These are phyloP conservation scores for Amblyjoppa proteus DNA, from an alignment of 2,888 invertebrate species.

Conservation along the genomic window DNA sequence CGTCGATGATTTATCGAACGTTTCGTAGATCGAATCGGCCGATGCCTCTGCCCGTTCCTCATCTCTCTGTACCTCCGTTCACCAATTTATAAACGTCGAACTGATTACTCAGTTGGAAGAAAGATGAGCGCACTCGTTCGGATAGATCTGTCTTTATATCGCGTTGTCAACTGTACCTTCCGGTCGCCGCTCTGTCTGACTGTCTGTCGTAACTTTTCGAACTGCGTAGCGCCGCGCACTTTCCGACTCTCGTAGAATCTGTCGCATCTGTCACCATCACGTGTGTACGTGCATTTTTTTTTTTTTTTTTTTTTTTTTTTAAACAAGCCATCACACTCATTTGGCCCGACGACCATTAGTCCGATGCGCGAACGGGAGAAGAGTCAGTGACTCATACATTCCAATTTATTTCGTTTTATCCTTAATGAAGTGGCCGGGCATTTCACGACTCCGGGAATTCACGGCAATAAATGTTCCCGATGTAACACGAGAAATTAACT, in stretches of 20 bases:
- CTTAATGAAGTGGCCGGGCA: slow-evolving; percentile 28
- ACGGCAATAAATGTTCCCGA: slow-evolving; percentile 6
- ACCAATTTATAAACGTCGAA: slow-evolving; percentile 62
- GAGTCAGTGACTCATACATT: slow-evolving; percentile 22
- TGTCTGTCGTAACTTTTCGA: background rate
- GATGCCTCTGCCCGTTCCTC: background rate
- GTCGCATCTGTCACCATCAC: background rate
- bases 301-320: slow-evolving; percentile 1
- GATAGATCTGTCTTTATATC: slow-evolving; percentile 53
- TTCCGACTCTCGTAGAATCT: background rate
- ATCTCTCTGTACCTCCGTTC: slow-evolving; percentile 18
- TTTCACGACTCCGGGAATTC: background rate
- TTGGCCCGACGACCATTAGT: background rate
- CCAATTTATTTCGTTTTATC: slow-evolving; percentile 25
- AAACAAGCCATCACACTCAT: background rate
- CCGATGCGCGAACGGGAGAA: background rate
- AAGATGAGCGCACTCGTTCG: slow-evolving; percentile 35
- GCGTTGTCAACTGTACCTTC: slow-evolving; percentile 40
- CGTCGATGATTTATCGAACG: slow-evolving; percentile 58
- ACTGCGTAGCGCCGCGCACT: background rate
- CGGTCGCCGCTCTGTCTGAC: background rate
- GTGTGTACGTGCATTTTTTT: background rate
- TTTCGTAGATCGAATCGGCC: slow-evolving; percentile 35
- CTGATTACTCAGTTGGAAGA: slow-evolving; percentile 51
- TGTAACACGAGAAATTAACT: slow-evolving; percentile 25